phyloP scores from a whole-genome alignment of 2,888 invertebrate genomes.

The Pelosia muscerda region DNA sequence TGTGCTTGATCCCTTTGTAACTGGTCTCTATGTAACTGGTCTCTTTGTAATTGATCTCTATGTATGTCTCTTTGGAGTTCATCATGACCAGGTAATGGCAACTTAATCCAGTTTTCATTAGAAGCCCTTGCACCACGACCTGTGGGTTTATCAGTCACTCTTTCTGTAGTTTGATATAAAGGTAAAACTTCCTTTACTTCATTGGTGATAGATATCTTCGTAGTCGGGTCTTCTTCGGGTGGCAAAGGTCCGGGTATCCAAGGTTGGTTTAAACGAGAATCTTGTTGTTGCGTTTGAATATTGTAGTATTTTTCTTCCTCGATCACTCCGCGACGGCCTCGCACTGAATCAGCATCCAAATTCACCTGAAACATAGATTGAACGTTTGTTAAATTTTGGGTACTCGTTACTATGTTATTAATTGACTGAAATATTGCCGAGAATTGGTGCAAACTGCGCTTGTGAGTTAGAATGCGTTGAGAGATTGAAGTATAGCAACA shows the following conservation, averaged over 20 bases:
- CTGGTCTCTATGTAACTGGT: conserved; percentile 40
- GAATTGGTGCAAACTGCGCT: conserved; percentile 1
- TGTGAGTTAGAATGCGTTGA: background rate
- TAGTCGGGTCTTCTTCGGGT: conserved; percentile 76
- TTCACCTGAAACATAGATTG: conserved; percentile 56
- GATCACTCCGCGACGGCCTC: conserved; percentile 80
- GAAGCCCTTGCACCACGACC: conserved; percentile 87
- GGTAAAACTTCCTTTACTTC: conserved; percentile 68
- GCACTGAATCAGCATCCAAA: conserved; percentile 60
- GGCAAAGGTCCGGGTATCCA: conserved; percentile 81
- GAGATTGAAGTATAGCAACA: background rate
- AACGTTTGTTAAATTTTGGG: background rate
- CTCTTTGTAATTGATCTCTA: conserved; percentile 43
- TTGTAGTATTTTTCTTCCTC: conserved; percentile 83
- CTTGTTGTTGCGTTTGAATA: conserved; percentile 66
- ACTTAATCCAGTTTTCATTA: conserved; percentile 88
- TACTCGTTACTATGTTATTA: background rate
- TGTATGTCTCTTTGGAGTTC: conserved; percentile 52
- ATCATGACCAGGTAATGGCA: conserved; percentile 81
- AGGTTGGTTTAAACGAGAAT: conserved; percentile 63
- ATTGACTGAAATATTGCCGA: background rate
- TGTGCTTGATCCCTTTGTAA: conserved; percentile 41
- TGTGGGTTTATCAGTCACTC: conserved; percentile 82
- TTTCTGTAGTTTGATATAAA: conserved; percentile 77
- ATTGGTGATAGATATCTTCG: conserved; percentile 77